These are phyloP conservation scores for Wasmannia auropunctata DNA, from an alignment of 1,140 invertebrate species.

Conservation along the genomic window DNA sequence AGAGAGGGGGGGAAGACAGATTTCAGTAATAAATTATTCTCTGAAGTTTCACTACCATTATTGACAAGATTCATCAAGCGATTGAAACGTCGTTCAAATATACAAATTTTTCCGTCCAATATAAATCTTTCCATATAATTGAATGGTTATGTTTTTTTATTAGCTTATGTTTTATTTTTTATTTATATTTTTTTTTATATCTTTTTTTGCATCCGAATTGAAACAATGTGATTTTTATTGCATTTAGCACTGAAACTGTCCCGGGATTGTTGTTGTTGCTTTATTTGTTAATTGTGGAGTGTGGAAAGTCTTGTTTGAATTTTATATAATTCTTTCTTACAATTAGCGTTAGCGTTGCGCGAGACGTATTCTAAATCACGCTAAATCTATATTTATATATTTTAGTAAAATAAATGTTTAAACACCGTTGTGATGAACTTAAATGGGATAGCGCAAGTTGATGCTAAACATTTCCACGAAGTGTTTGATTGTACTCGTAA, in stretches of 20 bases:
- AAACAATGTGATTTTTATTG: conserved; percentile 26
- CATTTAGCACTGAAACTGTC: not conserved
- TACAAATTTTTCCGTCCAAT: conserved; percentile 20
- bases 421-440: not conserved
- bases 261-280: not conserved
- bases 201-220: not conserved
- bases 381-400: not conserved
- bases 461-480: not conserved
- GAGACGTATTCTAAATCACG: not conserved
- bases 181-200: conserved; percentile 4
- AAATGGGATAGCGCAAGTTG: not conserved
- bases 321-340: not conserved
- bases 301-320: not conserved
- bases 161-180: conserved; percentile 5
- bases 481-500: conserved; percentile 16
- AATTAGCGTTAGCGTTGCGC: not conserved
- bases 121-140: conserved; percentile 23
- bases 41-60: conserved; percentile 2
- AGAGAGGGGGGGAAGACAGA: not conserved
- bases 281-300: not conserved
- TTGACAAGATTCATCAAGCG: conserved; percentile 14
- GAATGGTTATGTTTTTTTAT: conserved; percentile 34
- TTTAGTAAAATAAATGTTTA: not conserved
- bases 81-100: conserved; percentile 13
- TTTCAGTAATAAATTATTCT: conserved; percentile 21